A percentile compares a stretch with the other conserved stretches of the same genome.
phyloP scores from a whole-genome alignment of 2,113 vertebrate species.

The Hirundichthys speculiger region DNA sequence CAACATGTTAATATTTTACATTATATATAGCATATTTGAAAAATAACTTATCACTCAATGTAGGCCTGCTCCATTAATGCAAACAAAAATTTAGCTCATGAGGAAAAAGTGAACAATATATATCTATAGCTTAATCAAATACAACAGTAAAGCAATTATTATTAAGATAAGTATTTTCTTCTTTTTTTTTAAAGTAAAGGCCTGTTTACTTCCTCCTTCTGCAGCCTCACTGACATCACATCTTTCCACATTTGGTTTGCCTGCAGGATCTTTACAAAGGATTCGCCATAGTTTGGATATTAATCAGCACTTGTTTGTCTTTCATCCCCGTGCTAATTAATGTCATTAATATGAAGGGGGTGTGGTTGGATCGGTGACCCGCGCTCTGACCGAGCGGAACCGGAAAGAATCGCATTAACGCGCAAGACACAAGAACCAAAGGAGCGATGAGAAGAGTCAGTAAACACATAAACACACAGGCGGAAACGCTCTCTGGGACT shows the following conservation, averaged over 20 bases:
- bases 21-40: too few relatives aligned
- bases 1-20: too few relatives aligned
- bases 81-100: too few relatives aligned
- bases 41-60: too few relatives aligned
- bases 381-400: slow-evolving; percentile 79
- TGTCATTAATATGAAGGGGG: slow-evolving; percentile 73
- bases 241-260: slow-evolving; percentile 36
- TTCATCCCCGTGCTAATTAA: slow-evolving; percentile 74
- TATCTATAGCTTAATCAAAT: too few relatives aligned
- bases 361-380: slow-evolving; percentile 73
- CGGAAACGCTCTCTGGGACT: slow-evolving; percentile 52
- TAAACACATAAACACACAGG: slow-evolving; percentile 76
- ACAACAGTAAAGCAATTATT: too few relatives aligned
- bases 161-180: background rate
- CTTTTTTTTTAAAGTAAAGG: background rate
- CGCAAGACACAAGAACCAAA: slow-evolving; percentile 71
- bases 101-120: too few relatives aligned
- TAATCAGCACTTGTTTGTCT: slow-evolving; percentile 73
- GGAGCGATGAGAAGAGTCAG: slow-evolving; percentile 77
- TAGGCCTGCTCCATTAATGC: too few relatives aligned
- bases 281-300: slow-evolving; percentile 69
- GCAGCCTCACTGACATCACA: background rate
- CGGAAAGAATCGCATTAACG: slow-evolving; percentile 82
- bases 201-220: background rate
- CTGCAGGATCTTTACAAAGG: slow-evolving; percentile 35